Evolutionary conservation across 2,113 vertebrate genomes (phyloP).

Genomic region (Gorsachius goisagi): DNA sequence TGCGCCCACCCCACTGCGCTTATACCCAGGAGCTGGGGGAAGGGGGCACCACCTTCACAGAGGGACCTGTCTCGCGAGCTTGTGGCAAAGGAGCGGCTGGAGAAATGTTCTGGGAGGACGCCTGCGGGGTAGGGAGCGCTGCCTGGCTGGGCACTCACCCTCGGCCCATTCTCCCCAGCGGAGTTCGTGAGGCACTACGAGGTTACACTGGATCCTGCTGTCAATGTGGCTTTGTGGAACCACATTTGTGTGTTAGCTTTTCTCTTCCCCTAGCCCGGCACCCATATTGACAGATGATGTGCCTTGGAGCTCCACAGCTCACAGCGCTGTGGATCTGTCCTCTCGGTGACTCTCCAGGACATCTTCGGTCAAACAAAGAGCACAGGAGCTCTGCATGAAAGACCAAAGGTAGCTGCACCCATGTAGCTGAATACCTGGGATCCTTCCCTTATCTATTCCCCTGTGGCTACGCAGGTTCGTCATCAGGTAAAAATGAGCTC

Average conservation of each 20-base stretch:
- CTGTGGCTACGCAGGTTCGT: not conserved
- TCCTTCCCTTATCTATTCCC: not conserved
- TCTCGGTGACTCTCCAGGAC: not conserved
- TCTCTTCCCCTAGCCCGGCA: not conserved
- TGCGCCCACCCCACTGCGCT: not conserved
- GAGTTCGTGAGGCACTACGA: not conserved
- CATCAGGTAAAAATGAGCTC: not conserved
- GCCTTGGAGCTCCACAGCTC: not conserved
- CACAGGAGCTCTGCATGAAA: not conserved
- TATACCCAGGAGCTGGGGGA: not conserved
- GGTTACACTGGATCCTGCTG: not conserved
- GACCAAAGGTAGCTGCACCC: not conserved
- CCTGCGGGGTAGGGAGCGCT: not conserved
- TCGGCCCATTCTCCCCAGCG: not conserved
- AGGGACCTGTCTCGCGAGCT: not conserved
- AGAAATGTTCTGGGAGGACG: not conserved
- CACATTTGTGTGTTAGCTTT: no score
- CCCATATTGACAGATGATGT: fast-evolving
- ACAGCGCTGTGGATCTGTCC: not conserved
- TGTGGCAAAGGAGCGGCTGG: not conserved
- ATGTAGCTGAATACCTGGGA: not conserved
- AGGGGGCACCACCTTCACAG: not conserved
- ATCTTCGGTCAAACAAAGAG: not conserved
- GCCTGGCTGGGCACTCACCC: not conserved
- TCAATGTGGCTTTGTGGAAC: not conserved